These are phyloP conservation scores for Urocyon cinereoargenteus DNA, from an alignment of 2,797 vertebrate genomes.

Conservation along the genomic window DNA sequence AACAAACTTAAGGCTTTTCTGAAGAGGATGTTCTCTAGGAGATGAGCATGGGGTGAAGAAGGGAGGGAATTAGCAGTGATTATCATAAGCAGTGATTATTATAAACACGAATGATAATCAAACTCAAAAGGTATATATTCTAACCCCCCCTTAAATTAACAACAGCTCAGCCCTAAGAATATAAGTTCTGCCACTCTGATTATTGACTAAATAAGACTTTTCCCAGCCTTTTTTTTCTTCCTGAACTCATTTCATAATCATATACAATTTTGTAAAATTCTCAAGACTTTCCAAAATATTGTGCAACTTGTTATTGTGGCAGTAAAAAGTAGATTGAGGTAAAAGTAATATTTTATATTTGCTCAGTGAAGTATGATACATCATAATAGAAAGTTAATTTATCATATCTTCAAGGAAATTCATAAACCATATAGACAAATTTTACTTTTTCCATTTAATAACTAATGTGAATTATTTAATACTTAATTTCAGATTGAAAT, in stretches of 20 bases:
- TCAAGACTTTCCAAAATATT: not conserved
- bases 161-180: not conserved
- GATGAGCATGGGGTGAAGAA: not conserved
- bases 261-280: not conserved
- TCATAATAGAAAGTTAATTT: not conserved
- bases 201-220: not conserved
- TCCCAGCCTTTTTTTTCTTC: not conserved
- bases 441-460: constrained; percentile 31
- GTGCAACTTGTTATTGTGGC: not conserved
- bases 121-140: not conserved
- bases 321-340: not conserved
- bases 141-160: not conserved
- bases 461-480: not conserved
- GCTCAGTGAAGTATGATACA: not conserved
- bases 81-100: not conserved
- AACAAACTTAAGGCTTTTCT: not conserved
- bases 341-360: constrained; percentile 5
- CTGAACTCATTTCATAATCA: not conserved
- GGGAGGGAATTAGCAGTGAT: not conserved
- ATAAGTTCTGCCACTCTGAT: not conserved
- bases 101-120: not conserved
- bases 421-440: not conserved
- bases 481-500: constrained; percentile 23
- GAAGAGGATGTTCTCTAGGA: not conserved
- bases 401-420: not conserved